Conservation (phyloP, 2,888 invertebrate genomes). For the Plemyria rubiginata region DNA sequence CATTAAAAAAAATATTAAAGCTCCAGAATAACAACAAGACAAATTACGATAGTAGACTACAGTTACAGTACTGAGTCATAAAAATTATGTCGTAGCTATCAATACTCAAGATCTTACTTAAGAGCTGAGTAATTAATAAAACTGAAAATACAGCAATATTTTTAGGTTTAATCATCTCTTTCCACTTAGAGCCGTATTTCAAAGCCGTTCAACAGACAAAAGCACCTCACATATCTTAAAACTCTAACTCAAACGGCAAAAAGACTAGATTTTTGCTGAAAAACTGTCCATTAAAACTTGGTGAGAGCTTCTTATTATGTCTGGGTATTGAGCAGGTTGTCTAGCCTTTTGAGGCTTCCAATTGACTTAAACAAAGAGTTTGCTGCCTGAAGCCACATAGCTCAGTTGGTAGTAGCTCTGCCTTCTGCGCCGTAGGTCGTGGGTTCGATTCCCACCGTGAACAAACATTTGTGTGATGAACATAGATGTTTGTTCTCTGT, state of each 20-base stretch:
- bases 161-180: neutral
- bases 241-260: conserved; percentile 35
- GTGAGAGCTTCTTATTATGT: conserved; percentile 43
- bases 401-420: no score
- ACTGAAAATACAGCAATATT: neutral
- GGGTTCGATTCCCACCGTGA: no score
- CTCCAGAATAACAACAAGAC: no score
- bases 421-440: no score
- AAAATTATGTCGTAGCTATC: no score
- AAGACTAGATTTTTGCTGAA: conserved; percentile 39
- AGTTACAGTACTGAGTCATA: no score
- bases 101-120: no score
- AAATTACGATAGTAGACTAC: no score
- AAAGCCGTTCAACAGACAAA: conserved; percentile 23
- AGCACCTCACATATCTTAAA: conserved; percentile 3
- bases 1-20: no score
- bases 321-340: conserved; percentile 38
- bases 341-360: conserved; percentile 20
- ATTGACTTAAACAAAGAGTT: conserved; percentile 32
- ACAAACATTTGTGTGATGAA: no score
- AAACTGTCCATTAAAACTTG: conserved; percentile 57
- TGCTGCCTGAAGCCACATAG: conserved; percentile 20
- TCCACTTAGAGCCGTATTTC: conserved; percentile 1
- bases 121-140: neutral
- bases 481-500: no score